Evolutionary conservation across 2,888 invertebrate genomes (phyloP).

Genomic region (Eilema sororculum): DNA sequence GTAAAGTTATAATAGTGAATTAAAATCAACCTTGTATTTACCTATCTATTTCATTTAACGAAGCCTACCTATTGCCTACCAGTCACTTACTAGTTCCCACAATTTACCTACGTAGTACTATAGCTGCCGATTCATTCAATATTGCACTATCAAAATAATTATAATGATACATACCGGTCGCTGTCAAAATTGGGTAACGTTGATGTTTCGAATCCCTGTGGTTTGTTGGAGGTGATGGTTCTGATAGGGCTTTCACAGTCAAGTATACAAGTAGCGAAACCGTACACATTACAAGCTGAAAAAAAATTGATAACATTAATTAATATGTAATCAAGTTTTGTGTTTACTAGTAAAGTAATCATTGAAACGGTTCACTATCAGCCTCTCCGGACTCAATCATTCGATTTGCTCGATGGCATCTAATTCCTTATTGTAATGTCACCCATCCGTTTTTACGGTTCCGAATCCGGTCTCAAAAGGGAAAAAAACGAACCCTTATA

Average conservation of each 20-base stretch:
- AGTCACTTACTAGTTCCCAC: too few relatives aligned
- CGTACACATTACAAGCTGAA: constrained; percentile 71
- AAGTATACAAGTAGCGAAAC: constrained; percentile 69
- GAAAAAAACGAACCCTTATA: too few relatives aligned
- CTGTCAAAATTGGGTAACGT: constrained; percentile 71
- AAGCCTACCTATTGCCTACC: too few relatives aligned
- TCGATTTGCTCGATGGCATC: too few relatives aligned
- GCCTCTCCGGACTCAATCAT: too few relatives aligned
- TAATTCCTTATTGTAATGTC: too few relatives aligned
- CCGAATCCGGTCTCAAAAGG: too few relatives aligned
- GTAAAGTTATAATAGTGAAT: too few relatives aligned
- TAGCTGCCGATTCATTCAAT: neutral
- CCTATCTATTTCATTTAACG: too few relatives aligned
- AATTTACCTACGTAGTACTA: too few relatives aligned
- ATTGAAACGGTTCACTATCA: neutral
- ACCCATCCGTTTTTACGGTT: neutral
- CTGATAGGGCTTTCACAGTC: constrained; percentile 64
- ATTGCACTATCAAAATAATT: neutral
- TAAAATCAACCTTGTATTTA: too few relatives aligned
- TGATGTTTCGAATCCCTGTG: constrained; percentile 71
- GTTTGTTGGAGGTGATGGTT: constrained; percentile 43
- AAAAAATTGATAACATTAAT: constrained; percentile 27
- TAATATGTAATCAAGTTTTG: neutral
- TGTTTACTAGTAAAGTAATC: neutral
- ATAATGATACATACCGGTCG: constrained; percentile 65